These are phyloP conservation scores for Microctenopoma steveboyesi DNA, from an alignment of 2,797 vertebrate species.

Conservation along the genomic window DNA sequence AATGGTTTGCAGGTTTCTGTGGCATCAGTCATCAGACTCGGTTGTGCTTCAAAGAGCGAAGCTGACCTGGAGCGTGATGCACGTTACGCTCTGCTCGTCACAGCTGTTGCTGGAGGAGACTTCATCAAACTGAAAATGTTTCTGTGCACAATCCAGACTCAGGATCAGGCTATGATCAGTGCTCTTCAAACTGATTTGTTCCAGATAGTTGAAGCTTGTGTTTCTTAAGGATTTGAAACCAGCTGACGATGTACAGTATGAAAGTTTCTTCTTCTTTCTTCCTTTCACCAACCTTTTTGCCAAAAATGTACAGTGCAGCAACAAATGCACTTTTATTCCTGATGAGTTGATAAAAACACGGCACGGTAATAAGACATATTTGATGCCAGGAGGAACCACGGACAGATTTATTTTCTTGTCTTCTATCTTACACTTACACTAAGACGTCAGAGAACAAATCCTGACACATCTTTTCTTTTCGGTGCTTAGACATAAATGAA, in stretches of 20 bases:
- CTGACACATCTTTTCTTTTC: conserved; percentile 4
- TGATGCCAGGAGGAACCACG: background rate
- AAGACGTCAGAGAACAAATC: background rate
- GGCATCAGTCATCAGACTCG: conserved; percentile 11
- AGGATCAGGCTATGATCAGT: conserved; percentile 28
- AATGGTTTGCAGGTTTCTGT: conserved; percentile 24
- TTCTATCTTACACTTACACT: background rate
- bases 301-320: no score
- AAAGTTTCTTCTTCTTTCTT: background rate
- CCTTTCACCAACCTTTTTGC: background rate
- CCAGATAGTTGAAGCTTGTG: conserved; percentile 23
- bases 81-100: conserved; percentile 20
- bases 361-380: no score
- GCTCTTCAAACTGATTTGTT: conserved; percentile 18
- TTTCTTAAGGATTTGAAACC: background rate
- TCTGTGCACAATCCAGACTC: conserved; percentile 9
- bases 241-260: background rate
- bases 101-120: conserved; percentile 29
- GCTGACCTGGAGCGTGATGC: conserved; percentile 21
- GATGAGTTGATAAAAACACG: no score
- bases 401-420: background rate
- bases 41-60: conserved; percentile 21
- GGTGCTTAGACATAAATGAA: conserved; percentile 90
- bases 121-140: conserved; percentile 32
- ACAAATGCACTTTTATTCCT: background rate